phyloP scores from a whole-genome alignment of 1,140 invertebrate species.

The Bicyclus anynana region DNA sequence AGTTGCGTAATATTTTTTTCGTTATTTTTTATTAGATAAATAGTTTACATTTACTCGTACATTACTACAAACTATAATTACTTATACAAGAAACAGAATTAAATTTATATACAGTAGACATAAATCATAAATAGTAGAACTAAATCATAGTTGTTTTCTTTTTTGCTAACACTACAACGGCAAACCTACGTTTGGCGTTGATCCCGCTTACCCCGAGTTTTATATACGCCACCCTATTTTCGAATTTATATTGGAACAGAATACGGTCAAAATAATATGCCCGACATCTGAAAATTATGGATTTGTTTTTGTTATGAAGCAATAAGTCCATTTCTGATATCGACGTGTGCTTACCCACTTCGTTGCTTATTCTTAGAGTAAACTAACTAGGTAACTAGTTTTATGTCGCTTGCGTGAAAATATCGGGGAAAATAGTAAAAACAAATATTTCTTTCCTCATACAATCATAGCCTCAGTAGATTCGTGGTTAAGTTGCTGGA shows the following conservation, averaged over 20 bases:
- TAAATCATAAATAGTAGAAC: too few relatives aligned
- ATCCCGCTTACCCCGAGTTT: conserved; percentile 5
- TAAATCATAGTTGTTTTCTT: too few relatives aligned
- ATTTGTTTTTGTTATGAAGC: conserved; percentile 46
- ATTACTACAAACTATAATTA: too few relatives aligned
- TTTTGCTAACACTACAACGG: neutral
- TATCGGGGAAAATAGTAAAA: too few relatives aligned
- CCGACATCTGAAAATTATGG: conserved; percentile 41
- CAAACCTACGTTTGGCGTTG: conserved; percentile 18
- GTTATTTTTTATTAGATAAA: too few relatives aligned
- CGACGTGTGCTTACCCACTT: conserved; percentile 24
- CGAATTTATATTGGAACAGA: conserved; percentile 39
- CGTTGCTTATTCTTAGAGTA: conserved; percentile 9
- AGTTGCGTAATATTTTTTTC: too few relatives aligned
- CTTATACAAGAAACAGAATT: too few relatives aligned
- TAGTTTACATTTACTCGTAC: too few relatives aligned
- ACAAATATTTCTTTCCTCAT: too few relatives aligned
- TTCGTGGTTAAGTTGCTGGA: too few relatives aligned
- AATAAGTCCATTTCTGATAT: conserved; percentile 22
- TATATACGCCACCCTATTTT: conserved; percentile 24
- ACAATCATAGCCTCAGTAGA: too few relatives aligned
- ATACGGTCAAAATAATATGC: conserved; percentile 28
- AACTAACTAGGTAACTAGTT: conserved; percentile 16
- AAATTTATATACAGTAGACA: too few relatives aligned
- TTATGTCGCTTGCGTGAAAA: neutral